phyloP scores from a whole-genome alignment of 2,113 vertebrate genomes.

The Microtus richardsoni region DNA sequence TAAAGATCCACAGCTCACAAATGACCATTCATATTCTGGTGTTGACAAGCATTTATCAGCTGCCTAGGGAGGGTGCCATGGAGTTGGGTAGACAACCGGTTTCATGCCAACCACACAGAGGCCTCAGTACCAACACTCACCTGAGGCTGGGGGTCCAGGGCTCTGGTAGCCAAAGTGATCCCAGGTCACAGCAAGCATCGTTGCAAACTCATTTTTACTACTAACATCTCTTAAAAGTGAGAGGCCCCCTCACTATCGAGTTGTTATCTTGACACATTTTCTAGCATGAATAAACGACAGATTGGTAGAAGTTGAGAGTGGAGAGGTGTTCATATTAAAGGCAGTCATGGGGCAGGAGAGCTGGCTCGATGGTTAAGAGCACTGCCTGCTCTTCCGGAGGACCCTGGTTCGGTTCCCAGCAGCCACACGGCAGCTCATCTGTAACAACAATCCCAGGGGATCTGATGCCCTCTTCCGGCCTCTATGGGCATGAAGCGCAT shows the following conservation, averaged over 20 bases:
- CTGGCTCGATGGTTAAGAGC: not conserved
- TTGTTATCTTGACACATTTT: not conserved
- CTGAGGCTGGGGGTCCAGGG: not conserved
- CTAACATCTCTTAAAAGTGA: not conserved
- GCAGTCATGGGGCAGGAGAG: not conserved
- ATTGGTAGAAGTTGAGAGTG: not conserved
- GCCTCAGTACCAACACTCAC: not conserved
- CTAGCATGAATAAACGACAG: not conserved
- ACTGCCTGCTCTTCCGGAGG: not conserved
- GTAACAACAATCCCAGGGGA: not conserved
- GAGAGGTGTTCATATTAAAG: not conserved
- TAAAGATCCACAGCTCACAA: not conserved
- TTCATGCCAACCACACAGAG: not conserved
- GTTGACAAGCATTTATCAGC: no score
- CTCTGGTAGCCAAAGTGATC: not conserved
- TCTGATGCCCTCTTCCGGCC: no score
- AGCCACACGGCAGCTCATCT: not conserved
- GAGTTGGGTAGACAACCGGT: not conserved
- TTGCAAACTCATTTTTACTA: not conserved
- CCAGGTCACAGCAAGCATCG: not conserved
- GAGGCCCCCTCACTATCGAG: not conserved
- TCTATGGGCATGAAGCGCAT: not conserved
- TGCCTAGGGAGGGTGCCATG: accelerated
- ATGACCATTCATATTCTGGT: not conserved
- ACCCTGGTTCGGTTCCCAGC: not conserved